Evolutionary conservation across 2,797 vertebrate species (phyloP).

Genomic region (Tauraco hartlaubi): DNA sequence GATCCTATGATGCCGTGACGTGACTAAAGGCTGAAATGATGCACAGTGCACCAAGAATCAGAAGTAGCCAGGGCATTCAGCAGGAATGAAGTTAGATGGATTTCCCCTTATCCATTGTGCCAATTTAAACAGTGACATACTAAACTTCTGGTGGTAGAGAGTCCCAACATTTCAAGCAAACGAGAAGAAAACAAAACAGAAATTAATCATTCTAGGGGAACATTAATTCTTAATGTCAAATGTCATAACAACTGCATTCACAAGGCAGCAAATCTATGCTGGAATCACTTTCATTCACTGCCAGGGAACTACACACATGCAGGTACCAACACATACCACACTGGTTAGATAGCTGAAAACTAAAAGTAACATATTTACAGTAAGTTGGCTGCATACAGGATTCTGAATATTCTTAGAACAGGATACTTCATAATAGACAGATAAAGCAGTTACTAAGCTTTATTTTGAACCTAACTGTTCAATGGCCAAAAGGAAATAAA

Average conservation of each 20-base stretch:
- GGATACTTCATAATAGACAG: slow-evolving; percentile 8
- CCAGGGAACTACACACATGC: slow-evolving; percentile 19
- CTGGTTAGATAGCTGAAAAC: slow-evolving; percentile 48
- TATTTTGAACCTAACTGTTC: neutral
- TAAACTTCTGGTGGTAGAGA: neutral
- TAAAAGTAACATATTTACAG: slow-evolving; percentile 73
- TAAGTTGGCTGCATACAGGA: slow-evolving; percentile 16
- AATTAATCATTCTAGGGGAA: slow-evolving; percentile 15
- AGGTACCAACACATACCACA: slow-evolving; percentile 13
- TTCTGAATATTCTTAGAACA: slow-evolving; percentile 52
- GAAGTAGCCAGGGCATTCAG: neutral
- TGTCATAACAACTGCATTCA: slow-evolving; percentile 12
- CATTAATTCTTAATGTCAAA: slow-evolving; percentile 31
- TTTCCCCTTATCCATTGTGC: neutral
- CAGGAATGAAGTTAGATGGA: neutral
- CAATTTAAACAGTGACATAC: slow-evolving; percentile 5
- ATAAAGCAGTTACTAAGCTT: slow-evolving; percentile 36
- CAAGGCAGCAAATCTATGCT: slow-evolving; percentile 10
- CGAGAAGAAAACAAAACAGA: slow-evolving; percentile 10
- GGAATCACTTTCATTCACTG: slow-evolving; percentile 32
- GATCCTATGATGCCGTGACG: neutral
- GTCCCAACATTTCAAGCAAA: slow-evolving; percentile 39
- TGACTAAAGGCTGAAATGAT: neutral
- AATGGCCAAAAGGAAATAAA: slow-evolving; percentile 20
- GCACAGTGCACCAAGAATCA: neutral